Evolutionary conservation across 1,140 invertebrate genomes (phyloP).

Genomic region (Antheraea pernyi): DNA sequence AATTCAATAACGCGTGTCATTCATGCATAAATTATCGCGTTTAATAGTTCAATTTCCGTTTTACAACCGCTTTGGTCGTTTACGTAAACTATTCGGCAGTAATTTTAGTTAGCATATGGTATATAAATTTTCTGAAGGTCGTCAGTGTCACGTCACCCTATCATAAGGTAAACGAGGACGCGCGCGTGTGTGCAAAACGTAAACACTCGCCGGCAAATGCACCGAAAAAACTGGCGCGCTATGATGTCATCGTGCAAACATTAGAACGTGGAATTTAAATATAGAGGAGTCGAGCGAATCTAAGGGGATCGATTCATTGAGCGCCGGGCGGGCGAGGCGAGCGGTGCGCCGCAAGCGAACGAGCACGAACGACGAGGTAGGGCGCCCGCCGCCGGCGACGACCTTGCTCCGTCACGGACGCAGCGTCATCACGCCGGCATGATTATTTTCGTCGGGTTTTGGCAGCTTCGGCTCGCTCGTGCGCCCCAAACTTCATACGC

Average conservation of each 20-base stretch:
- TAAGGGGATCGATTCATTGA: slow-evolving; percentile 68
- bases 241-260: slow-evolving; percentile 74
- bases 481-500: slow-evolving; percentile 38
- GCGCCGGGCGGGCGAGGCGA: slow-evolving; percentile 71
- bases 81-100: background rate
- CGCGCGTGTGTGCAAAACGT: slow-evolving; percentile 57
- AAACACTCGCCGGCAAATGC: slow-evolving; percentile 63
- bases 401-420: slow-evolving; percentile 66
- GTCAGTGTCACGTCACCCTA: slow-evolving; percentile 44
- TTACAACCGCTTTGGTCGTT: background rate
- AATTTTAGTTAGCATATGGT: slow-evolving; percentile 22
- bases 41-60: background rate
- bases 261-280: slow-evolving; percentile 64
- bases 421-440: slow-evolving; percentile 56
- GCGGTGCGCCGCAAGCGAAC: slow-evolving; percentile 68
- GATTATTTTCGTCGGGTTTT: slow-evolving; percentile 73
- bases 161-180: slow-evolving; percentile 34
- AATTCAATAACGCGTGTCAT: background rate
- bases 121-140: slow-evolving; percentile 41
- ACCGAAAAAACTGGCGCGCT: slow-evolving; percentile 60
- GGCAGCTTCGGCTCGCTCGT: slow-evolving; percentile 53
- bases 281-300: slow-evolving; percentile 62
- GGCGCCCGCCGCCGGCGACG: slow-evolving; percentile 34
- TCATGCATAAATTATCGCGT: background rate
- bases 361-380: slow-evolving; percentile 70